Percentiles rank a stretch among this genome's conserved stretches.
These are phyloP conservation scores for Pygoscelis antarcticus DNA, from an alignment of 2,113 vertebrate genomes.

Conservation along the genomic window DNA sequence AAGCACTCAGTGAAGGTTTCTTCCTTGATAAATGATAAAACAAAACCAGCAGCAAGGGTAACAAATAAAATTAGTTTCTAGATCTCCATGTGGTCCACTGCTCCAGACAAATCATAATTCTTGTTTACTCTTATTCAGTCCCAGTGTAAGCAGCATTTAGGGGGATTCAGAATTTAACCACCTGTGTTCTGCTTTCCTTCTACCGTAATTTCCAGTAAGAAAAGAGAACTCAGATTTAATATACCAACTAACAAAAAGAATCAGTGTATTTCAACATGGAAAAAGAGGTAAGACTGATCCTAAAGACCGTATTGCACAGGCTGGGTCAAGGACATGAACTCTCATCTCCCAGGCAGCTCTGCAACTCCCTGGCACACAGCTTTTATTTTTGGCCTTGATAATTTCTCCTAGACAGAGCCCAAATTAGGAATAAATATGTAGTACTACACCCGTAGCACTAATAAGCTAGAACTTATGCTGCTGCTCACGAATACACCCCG, in stretches of 20 bases:
- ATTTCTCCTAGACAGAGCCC: constrained; percentile 53
- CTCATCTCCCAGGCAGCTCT: neutral
- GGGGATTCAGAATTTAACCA: neutral
- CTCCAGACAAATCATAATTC: neutral
- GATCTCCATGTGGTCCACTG: neutral
- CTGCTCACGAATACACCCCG: neutral
- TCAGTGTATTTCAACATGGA: neutral
- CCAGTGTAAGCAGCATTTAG: neutral
- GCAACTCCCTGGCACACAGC: neutral
- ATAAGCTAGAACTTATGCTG: neutral
- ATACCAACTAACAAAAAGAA: neutral
- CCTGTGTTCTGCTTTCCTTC: neutral
- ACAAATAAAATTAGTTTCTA: neutral
- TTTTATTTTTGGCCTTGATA: constrained; percentile 60
- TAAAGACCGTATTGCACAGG: neutral
- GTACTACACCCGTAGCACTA: neutral
- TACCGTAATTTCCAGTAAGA: neutral
- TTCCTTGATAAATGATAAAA: neutral
- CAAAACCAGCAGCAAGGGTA: neutral
- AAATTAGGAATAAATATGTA: constrained; percentile 69
- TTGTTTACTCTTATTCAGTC: neutral
- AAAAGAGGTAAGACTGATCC: neutral
- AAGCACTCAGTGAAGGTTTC: neutral
- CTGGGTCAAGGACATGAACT: neutral
- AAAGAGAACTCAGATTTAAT: neutral